These are phyloP conservation scores for Xestia c-nigrum DNA, from an alignment of 2,888 invertebrate species.

Conservation along the genomic window DNA sequence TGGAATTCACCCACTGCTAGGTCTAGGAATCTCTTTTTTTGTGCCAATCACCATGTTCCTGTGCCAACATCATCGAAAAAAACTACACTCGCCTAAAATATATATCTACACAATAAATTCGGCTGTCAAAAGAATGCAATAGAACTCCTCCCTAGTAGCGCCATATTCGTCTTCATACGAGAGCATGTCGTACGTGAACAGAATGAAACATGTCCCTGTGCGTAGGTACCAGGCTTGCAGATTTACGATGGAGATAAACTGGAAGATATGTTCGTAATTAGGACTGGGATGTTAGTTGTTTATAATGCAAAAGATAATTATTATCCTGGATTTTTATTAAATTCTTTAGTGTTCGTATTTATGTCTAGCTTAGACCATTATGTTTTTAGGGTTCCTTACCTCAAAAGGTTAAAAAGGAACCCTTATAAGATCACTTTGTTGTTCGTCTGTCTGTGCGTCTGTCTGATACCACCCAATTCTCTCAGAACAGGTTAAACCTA, in stretches of 20 bases:
- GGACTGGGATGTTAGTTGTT: slow-evolving; percentile 17
- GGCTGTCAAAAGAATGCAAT: slow-evolving; percentile 45
- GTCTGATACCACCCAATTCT: too few species aligned
- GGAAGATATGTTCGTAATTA: slow-evolving; percentile 38
- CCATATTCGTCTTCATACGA: slow-evolving; percentile 36
- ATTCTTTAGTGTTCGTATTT: background rate
- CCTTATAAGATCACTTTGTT: too few species aligned
- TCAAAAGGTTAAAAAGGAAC: too few species aligned
- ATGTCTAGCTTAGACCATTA: background rate
- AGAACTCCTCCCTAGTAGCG: background rate
- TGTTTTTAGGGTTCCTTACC: background rate
- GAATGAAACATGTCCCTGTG: slow-evolving; percentile 27
- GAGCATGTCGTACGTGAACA: slow-evolving; percentile 41
- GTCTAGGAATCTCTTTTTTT: too few species aligned
- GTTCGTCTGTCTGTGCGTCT: too few species aligned
- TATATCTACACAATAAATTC: slow-evolving; percentile 22
- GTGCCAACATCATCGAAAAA: slow-evolving; percentile 2
- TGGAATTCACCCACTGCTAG: too few species aligned
- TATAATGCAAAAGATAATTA: background rate
- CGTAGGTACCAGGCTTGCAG: slow-evolving; percentile 38
- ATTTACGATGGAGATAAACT: slow-evolving; percentile 43
- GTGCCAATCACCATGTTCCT: too few species aligned
- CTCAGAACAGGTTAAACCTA: too few species aligned
- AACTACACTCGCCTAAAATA: background rate
- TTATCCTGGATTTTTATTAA: background rate